Percentiles rank a stretch among this genome's conserved stretches.
Evolutionary conservation across 2,113 vertebrate genomes (phyloP).

Genomic region (Cygnus buccinator): DNA sequence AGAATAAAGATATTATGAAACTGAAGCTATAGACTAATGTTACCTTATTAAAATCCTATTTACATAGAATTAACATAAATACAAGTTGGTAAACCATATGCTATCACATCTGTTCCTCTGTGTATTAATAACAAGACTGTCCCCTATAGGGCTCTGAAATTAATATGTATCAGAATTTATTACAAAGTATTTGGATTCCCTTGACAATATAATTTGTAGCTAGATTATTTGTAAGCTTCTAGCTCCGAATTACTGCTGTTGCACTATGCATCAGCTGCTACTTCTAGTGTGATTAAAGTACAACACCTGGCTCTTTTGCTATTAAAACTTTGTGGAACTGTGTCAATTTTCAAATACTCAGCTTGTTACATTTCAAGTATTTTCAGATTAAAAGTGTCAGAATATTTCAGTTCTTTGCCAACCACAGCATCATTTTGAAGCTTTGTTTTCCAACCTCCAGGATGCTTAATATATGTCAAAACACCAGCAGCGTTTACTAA

Average conservation of each 20-base stretch:
- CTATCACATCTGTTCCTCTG: conserved; percentile 79
- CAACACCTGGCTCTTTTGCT: not conserved
- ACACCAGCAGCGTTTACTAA: not conserved
- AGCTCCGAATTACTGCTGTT: conserved; percentile 11
- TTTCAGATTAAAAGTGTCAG: not conserved
- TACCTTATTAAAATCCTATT: conserved; percentile 84
- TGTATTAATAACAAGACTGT: conserved; percentile 81
- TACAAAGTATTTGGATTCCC: conserved; percentile 63
- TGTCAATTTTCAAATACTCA: not conserved
- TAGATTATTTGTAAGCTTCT: conserved; percentile 45
- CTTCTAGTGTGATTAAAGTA: conserved; percentile 30
- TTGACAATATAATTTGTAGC: conserved; percentile 64
- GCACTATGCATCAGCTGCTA: conserved; percentile 1
- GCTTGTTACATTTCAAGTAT: not conserved
- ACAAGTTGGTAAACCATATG: conserved; percentile 84
- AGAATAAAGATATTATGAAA: conserved; percentile 70
- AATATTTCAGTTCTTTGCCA: not conserved
- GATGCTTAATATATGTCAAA: not conserved
- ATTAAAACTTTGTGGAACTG: not conserved
- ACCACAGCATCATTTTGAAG: not conserved
- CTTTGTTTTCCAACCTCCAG: not conserved
- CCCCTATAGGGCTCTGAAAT: conserved; percentile 79
- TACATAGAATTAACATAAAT: conserved; percentile 86
- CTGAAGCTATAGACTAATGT: conserved; percentile 78
- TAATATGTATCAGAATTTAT: conserved; percentile 76